These are phyloP conservation scores for Oscheius sp. DNA, from an alignment of 1,140 invertebrate genomes.

Conservation along the genomic window DNA sequence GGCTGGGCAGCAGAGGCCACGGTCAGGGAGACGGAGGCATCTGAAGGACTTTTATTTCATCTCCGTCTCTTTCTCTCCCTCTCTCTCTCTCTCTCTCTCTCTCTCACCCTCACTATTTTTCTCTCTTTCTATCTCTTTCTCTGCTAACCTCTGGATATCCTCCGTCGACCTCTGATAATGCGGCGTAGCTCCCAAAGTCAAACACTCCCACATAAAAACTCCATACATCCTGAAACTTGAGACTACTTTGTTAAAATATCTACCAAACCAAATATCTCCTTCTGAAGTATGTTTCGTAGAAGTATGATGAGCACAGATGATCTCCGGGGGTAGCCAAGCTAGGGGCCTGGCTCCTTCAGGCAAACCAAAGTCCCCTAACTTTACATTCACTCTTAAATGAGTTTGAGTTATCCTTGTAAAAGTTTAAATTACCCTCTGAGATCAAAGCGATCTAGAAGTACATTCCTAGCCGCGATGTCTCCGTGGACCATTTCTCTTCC, in stretches of 20 bases:
- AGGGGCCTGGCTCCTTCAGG: constrained; percentile 7
- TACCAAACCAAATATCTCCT: constrained; percentile 13
- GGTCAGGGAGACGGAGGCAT: constrained; percentile 9
- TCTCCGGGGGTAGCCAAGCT: constrained; percentile 23
- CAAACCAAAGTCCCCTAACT: constrained; percentile 26
- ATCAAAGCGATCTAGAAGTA: constrained; percentile 7
- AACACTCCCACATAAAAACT: constrained; percentile 28
- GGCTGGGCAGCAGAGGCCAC: constrained; percentile 9
- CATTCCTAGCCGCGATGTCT: constrained; percentile 15
- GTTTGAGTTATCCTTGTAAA: too few species aligned
- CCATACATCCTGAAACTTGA: constrained; percentile 9
- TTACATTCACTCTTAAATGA: neutral
- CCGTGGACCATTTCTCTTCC: constrained; percentile 19
- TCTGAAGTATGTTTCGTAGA: constrained; percentile 7
- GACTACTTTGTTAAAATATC: neutral
- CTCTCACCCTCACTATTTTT: too few species aligned
- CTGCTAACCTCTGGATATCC: constrained; percentile 14
- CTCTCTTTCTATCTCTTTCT: too few species aligned
- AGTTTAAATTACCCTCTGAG: constrained; percentile 5
- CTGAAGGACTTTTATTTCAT: neutral
- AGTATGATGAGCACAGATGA: constrained; percentile 2
- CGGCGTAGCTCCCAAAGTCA: constrained; percentile 19
- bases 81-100: too few species aligned
- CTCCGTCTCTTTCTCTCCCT: too few species aligned
- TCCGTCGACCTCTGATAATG: constrained; percentile 19